Percentiles rank a stretch among this genome's conserved stretches.
Conservation (phyloP, 2,113 vertebrate species). For the cat (Felis catus) region F.catus_Fca126_mat1.0 CM031424.1:6088501-6089000, state of each 20-base stretch:
- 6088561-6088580: neutral
- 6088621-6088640: neutral
- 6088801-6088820: neutral
- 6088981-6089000: neutral
- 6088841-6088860: neutral
- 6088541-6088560: neutral
- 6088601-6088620: neutral
- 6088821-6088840: neutral
- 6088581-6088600: neutral
- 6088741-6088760: neutral
- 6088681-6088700: neutral
- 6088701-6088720: neutral
- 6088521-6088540: neutral
- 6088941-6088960: neutral
- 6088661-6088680: constrained; percentile 7
- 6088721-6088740: neutral
- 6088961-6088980: neutral
- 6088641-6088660: neutral
- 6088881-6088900: too few relatives aligned
- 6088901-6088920: neutral
- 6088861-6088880: neutral
- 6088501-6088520: neutral
- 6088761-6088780: neutral
- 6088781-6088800: neutral
- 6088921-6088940: neutral